Base-by-base conservation (phyloP, 1,140 invertebrate species). In the Pseudachorutes palmiensis region DNA sequence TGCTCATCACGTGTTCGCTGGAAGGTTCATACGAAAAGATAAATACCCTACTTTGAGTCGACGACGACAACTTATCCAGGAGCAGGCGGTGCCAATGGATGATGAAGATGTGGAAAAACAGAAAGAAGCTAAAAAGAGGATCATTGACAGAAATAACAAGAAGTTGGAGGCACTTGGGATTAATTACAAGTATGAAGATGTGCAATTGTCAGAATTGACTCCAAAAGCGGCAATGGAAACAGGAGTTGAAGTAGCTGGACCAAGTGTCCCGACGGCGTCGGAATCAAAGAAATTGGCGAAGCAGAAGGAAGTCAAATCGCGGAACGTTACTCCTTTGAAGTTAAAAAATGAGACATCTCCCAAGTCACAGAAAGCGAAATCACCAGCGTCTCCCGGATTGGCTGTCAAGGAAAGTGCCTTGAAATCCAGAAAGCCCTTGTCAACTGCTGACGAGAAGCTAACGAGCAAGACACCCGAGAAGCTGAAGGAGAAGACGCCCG, bases 111-210 rank as follows among this genome's bases (percentile, higher is more conserved):
- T 62, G 14, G 51, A n/a, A n/a, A n/a, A n/a, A n/a, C n/a, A 61
- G 1, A 67, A 68, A 28, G 48, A 64, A 26, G 2, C 63, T 31
- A 12, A 62, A 14, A 45, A 36, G 12, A 67, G 70, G 16, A n/a
- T 70, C 36, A 16, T 75, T 1, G 33, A 67, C 22, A 48, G 63
- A 30, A 55, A 60, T 1, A 72, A 74, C 49, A 41, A 61, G 12
- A 66, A 69, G n/a, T 57, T 71, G 22, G 66, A 59, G 19, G 65
- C 67, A 3, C 29, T 73, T 19, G 74, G 73, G 16, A 74, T 75
- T 36, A 36, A 70, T 14, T 73, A 75, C 33, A 1, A 70, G 28
- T 73, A 55, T 22, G 12, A 65, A 24, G 29, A 51, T 45, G n/a
- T n/a, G n/a, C n/a, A n/a, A n/a, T n/a, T n/a, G n/a, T n/a, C n/a